Conservation (phyloP, 92 coral and sea anemone species). For the Epizoanthus fatuus region DNA sequence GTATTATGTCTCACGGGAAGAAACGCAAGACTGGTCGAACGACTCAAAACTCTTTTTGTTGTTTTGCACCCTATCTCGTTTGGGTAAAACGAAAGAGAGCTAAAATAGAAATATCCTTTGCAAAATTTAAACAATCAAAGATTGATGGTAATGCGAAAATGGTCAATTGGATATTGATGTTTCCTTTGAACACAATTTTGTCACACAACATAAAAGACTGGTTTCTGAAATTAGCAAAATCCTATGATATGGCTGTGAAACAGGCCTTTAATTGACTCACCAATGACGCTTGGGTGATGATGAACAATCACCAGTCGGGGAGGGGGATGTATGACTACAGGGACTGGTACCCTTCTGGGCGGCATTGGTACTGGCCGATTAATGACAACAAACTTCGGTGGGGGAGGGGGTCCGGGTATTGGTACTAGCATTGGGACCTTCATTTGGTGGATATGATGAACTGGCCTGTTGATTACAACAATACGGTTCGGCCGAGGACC, state of each 20-base stretch:
- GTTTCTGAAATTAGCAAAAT: too few relatives aligned
- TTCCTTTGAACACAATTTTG: too few relatives aligned
- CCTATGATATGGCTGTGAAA: neutral
- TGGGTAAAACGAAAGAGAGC: too few relatives aligned
- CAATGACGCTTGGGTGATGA: conserved; percentile 14
- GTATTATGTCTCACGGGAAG: too few relatives aligned
- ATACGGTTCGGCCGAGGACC: conserved; percentile 16
- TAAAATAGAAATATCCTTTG: too few relatives aligned
- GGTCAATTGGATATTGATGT: too few relatives aligned
- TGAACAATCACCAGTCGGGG: conserved; percentile 18
- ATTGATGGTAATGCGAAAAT: too few relatives aligned
- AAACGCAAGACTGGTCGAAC: too few relatives aligned
- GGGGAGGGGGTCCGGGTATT: conserved; percentile 41
- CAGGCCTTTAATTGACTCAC: neutral
- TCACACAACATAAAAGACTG: too few relatives aligned
- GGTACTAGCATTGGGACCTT: conserved; percentile 21
- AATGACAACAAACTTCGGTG: conserved; percentile 30
- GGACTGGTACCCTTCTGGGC: conserved; percentile 30
- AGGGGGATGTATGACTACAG: conserved; percentile 34
- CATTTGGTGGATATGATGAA: conserved; percentile 39
- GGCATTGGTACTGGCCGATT: conserved; percentile 40
- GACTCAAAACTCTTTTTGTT: too few relatives aligned
- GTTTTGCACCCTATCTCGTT: too few relatives aligned
- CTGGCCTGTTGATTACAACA: conserved; percentile 32
- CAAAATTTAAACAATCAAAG: too few relatives aligned